A percentile compares a stretch with the other conserved stretches of the same genome.
phyloP scores from a whole-genome alignment of 2,888 invertebrate species.

The Torymus tubicola region DNA sequence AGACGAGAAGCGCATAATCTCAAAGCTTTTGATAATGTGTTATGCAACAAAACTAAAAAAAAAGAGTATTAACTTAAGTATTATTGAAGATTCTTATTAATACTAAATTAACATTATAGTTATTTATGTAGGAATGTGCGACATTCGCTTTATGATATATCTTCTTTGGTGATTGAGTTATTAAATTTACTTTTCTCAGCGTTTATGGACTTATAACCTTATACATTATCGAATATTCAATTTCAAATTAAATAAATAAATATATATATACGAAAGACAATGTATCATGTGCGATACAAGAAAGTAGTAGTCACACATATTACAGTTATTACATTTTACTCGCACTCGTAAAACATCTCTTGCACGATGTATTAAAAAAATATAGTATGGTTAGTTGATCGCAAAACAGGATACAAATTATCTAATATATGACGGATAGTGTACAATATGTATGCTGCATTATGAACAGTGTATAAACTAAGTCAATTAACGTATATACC shows the following conservation, averaged over 20 bases:
- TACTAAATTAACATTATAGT: constrained; percentile 16
- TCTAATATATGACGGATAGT: constrained; percentile 43
- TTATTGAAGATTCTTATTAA: constrained; percentile 33
- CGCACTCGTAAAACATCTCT: constrained; percentile 49
- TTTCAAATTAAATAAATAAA: constrained; percentile 21
- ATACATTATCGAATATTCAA: constrained; percentile 17
- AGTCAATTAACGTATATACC: constrained; percentile 64
- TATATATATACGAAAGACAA: constrained; percentile 6
- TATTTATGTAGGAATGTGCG: constrained; percentile 10
- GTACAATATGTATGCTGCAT: constrained; percentile 50
- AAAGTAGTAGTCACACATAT: constrained; percentile 52
- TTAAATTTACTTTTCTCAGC: constrained; percentile 27
- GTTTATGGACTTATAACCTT: constrained; percentile 10
- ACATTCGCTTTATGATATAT: background rate
- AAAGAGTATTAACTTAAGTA: constrained; percentile 36
- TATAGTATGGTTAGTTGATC: constrained; percentile 37
- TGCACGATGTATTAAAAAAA: constrained; percentile 46
- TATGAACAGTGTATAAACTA: constrained; percentile 65
- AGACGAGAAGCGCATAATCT: constrained; percentile 36
- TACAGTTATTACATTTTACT: constrained; percentile 43
- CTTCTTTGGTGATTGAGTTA: constrained; percentile 22
- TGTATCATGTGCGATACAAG: constrained; percentile 38
- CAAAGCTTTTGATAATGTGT: constrained; percentile 39
- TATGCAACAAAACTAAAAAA: constrained; percentile 29
- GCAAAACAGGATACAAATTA: constrained; percentile 26